Evolutionary conservation across 2,113 vertebrate genomes (phyloP).

Genomic region (Indri indri): DNA sequence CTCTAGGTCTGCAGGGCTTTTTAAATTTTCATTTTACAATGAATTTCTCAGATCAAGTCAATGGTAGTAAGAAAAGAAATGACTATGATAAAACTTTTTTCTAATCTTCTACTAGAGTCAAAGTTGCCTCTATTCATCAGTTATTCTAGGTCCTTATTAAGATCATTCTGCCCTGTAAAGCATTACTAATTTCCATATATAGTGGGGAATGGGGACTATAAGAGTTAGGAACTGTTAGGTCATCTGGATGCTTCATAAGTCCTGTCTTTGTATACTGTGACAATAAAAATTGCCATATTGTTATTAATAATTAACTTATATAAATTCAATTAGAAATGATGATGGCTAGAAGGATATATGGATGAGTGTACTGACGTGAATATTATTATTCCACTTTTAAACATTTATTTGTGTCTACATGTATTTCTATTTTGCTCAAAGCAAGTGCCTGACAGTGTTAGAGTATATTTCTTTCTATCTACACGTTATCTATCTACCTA

Average conservation of each 20-base stretch:
- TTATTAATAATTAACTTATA: not conserved
- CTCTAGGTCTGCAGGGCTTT: conserved; percentile 42
- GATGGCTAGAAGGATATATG: not conserved
- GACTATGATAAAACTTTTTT: not conserved
- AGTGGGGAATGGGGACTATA: not conserved
- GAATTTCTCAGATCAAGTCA: conserved; percentile 56
- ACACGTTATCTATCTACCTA: not conserved
- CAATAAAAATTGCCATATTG: not conserved
- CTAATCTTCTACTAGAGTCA: not conserved
- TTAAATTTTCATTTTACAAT: conserved; percentile 65
- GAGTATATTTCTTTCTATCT: not conserved
- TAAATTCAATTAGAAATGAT: not conserved
- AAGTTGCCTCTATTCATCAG: not conserved
- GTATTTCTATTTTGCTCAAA: not conserved
- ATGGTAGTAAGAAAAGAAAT: not conserved
- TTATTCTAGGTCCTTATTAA: not conserved
- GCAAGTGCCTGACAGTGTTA: not conserved
- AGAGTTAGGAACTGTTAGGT: not conserved
- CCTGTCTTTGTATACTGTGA: not conserved
- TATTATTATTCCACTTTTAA: not conserved
- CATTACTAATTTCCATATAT: not conserved
- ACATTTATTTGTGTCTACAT: not conserved
- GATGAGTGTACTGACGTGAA: not conserved
- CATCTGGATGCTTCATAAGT: not conserved
- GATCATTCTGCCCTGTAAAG: not conserved